phyloP scores from a whole-genome alignment of 2,113 vertebrate genomes.

The Ranitomeya variabilis region DNA sequence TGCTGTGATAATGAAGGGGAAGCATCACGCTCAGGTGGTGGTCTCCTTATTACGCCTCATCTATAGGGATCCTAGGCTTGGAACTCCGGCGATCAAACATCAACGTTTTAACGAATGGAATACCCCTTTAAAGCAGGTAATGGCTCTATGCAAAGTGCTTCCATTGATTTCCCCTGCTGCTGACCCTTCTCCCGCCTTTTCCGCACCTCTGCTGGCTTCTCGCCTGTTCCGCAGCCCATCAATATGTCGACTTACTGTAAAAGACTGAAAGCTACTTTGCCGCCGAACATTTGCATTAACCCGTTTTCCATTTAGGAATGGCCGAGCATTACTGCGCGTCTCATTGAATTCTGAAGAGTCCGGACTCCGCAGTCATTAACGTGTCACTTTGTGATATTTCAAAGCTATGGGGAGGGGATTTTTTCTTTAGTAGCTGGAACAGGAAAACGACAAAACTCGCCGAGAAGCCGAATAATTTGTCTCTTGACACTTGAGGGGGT shows the following conservation, averaged over 20 bases:
- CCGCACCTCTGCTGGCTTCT: constrained; percentile 8
- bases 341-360: constrained; percentile 22
- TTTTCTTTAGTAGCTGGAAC: constrained; percentile 17
- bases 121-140: background rate
- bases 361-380: constrained; percentile 11
- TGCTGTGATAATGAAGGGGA: too few species aligned
- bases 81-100: background rate
- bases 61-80: too few species aligned
- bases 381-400: constrained; percentile 38
- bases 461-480: constrained; percentile 28
- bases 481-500: constrained; percentile 26
- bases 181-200: background rate
- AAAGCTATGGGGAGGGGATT: background rate
- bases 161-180: background rate
- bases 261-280: background rate
- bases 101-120: background rate
- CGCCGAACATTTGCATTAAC: constrained; percentile 15
- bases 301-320: constrained; percentile 18
- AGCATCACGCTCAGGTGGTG: too few species aligned
- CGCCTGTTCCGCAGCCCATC: background rate
- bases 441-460: constrained; percentile 28
- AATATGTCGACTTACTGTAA: constrained; percentile 25
- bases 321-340: constrained; percentile 21
- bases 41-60: too few species aligned
- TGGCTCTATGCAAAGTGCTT: constrained; percentile 4